Percentiles rank a stretch among this genome's conserved stretches.
Conservation (phyloP, 2,888 invertebrate genomes). For the Amblyjoppa proteus region DNA sequence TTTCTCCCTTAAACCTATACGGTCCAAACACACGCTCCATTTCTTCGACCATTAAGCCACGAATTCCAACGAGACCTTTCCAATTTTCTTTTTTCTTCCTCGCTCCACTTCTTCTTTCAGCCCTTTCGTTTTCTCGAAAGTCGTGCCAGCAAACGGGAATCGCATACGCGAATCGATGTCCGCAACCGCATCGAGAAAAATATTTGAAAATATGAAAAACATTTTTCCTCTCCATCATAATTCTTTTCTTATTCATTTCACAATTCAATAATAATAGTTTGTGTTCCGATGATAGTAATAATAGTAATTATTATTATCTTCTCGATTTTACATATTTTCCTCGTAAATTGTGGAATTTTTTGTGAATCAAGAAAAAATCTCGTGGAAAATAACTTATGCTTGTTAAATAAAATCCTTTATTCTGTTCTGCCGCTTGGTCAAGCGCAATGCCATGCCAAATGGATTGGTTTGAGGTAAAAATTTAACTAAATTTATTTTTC, state of each 20-base stretch:
- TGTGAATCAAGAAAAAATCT: too few relatives aligned
- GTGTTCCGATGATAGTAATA: too few relatives aligned
- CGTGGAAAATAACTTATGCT: too few relatives aligned
- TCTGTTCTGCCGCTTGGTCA: neutral
- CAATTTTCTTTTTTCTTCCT: neutral
- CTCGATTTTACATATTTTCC: too few relatives aligned
- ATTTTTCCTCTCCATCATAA: neutral
- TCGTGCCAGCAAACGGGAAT: neutral
- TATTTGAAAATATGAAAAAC: neutral
- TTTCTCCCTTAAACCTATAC: conserved; percentile 23
- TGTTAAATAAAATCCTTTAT: too few relatives aligned
- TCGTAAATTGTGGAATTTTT: too few relatives aligned
- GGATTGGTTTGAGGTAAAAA: neutral
- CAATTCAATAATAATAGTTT: too few relatives aligned
- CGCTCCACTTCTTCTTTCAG: neutral
- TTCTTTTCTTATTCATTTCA: too few relatives aligned
- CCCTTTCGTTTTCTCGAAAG: neutral
- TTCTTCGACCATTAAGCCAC: conserved; percentile 54
- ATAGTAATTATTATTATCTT: too few relatives aligned
- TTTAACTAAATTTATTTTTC: neutral
- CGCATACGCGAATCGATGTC: neutral
- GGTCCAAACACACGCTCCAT: conserved; percentile 10
- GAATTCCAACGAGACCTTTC: conserved; percentile 21
- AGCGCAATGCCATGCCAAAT: neutral
- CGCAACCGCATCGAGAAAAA: neutral